Base-by-base conservation (phyloP, 2,113 vertebrate genomes). In the Corythoichthys haematopterus region DNA sequence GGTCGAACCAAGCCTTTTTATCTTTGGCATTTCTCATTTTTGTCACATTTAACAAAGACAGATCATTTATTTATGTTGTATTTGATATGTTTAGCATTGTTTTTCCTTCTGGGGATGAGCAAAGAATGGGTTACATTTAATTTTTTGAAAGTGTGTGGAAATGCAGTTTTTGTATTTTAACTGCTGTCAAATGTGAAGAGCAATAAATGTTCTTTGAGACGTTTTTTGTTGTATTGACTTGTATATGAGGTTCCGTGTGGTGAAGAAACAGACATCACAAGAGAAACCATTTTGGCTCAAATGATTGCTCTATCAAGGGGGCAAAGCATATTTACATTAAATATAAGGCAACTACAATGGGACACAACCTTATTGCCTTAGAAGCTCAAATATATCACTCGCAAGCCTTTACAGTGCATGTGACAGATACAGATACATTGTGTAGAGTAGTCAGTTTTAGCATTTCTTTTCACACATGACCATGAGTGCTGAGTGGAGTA, bases 151-250 rank as follows among this genome's bases (percentile, higher is more conserved):
- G 11, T 76, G 64, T 75, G 69, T 84, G 75, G 76, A 85, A 84
- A 76, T 70, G 56, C 71, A 72, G 73, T 58, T 88, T 85, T 90
- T 88, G 84, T 91, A 84, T 81, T 85, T 28, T 80, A 80, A 80
- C 64, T 75, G 75, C 60, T 64, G 77, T 84, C 60, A 81, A 76
- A 79, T 69, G 87, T 71, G 82, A 85, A 71, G 64, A 86, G 70
- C 72, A 88, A 90, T 90, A 91, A 89, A 89, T 68, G 55, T 65
- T 81, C 43, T 80, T 66, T 52, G 40, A 70, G 11, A 75, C 48
- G 64, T 64, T 52, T 4, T 65, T 67, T 64, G 37, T 61, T 46
- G 2, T 36, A 45, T 50, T 14, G 51, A 6, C 8, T 20, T 14
- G 46, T 66, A n/a, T 1, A 13, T 46, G 8, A 55, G 52, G 20